A percentile compares a stretch with the other conserved stretches of the same genome.
Conservation (phyloP, 2,113 vertebrate species). For the Eclectus roratus region DNA sequence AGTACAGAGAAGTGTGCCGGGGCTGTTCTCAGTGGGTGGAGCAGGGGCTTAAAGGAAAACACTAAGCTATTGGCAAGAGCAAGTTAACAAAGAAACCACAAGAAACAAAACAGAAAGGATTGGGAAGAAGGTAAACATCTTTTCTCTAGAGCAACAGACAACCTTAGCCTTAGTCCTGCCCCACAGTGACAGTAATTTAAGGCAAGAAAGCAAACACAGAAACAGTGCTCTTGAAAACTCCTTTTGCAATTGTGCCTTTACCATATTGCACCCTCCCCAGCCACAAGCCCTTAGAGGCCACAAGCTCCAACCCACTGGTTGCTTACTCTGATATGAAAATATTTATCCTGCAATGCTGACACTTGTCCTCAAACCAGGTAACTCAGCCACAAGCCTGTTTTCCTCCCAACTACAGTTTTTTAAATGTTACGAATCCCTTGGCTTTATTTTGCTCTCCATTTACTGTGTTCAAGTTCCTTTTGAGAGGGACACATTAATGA, state of each 20-base stretch:
- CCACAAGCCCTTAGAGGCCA: background rate
- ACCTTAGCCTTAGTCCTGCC: background rate
- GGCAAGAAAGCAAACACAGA: background rate
- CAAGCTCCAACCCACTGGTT: background rate
- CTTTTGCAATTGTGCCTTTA: background rate
- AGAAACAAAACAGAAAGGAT: background rate
- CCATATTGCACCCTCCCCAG: background rate
- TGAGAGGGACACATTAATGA: slow-evolving; percentile 11
- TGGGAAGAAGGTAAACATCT: background rate
- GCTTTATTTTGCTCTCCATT: slow-evolving; percentile 14
- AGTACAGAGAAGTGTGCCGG: background rate
- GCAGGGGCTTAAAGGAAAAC: background rate
- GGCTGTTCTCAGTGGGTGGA: background rate
- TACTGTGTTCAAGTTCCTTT: background rate
- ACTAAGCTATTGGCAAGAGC: background rate
- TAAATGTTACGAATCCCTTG: background rate
- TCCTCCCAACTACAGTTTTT: background rate
- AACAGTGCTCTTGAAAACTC: background rate
- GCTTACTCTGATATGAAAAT: background rate
- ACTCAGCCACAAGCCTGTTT: background rate
- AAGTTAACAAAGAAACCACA: background rate
- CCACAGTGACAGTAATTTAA: background rate
- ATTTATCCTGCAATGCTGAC: background rate
- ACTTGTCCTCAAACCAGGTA: background rate
- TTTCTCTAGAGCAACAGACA: background rate